phyloP scores from a whole-genome alignment of 1,140 invertebrate genomes.

The Homalodisca vitripennis region DNA sequence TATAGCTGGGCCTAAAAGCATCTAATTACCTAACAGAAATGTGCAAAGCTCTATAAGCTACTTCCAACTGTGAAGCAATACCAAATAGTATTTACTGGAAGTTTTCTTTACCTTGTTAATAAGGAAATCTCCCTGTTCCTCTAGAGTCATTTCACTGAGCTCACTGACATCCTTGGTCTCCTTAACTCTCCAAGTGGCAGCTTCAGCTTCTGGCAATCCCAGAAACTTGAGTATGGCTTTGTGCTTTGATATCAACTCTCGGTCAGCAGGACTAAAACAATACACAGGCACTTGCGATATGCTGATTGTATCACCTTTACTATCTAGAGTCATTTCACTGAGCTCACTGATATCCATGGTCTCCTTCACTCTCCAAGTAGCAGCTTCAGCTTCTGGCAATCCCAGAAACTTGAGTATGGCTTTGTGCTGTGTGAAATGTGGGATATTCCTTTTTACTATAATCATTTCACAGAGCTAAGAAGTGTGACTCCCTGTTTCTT shows the following conservation, averaged over 20 bases:
- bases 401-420: slow-evolving; percentile 33
- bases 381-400: slow-evolving; percentile 14
- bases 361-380: slow-evolving; percentile 28
- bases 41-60: not conserved
- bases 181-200: slow-evolving; percentile 31
- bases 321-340: slow-evolving; percentile 13
- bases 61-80: not conserved
- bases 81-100: not conserved
- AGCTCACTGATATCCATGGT: not conserved
- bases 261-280: too few relatives aligned
- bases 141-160: slow-evolving; percentile 10
- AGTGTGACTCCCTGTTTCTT: too few relatives aligned
- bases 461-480: too few relatives aligned
- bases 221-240: slow-evolving; percentile 34
- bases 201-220: slow-evolving; percentile 2
- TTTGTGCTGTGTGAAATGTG: too few relatives aligned
- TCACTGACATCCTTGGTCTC: not conserved
- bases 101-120: slow-evolving; percentile 14
- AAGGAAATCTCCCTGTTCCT: slow-evolving; percentile 17
- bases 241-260: too few relatives aligned
- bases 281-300: too few relatives aligned
- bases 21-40: not conserved
- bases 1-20: not conserved
- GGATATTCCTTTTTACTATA: too few relatives aligned
- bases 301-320: slow-evolving; percentile 16